Base-by-base conservation (phyloP, 2,888 invertebrate genomes). In the Drosophila paramelanica region DNA sequence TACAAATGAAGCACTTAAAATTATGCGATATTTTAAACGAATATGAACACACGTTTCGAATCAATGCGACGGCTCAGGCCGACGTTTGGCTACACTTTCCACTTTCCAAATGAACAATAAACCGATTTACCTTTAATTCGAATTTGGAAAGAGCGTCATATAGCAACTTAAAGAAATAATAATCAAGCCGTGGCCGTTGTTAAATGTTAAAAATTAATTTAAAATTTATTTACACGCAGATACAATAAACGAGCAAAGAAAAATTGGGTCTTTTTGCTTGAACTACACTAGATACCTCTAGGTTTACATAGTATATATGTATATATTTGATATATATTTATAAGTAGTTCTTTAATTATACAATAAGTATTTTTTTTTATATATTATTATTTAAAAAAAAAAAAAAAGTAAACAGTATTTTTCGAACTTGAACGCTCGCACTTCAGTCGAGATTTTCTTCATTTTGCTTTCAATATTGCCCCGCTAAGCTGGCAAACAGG, bases 351-450 rank as follows among this genome's bases (percentile, higher is more conserved):
- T 80, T 68, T 77, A 81, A 74, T 83, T 52, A 80, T 55, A 81
- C 72, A 79, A 66, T 78, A 81, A 67, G 66, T 81, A 58, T 67
- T 72, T 53, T 58, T 45, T 41, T 41, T 38, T 43, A 17, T 17
- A 23, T 23, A 4, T 23, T 36, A 25, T 36, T 45, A 55, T 17
- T 17, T 1, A 17, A 17, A 17, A 17, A 17, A 17, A 17, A 17
- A 77, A 73, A 73, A 84, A 84, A 83, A 71, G 66, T 81, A 81
- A 80, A 87, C 83, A 83, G 87, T 84, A 84, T 85, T 78, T 84
- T 81, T 89, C 83, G 89, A 84, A 84, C 83, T 87, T 84, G 88
- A 82, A 82, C 82, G 82, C 88, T 82, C 88, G 82, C 82, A 67
- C 85, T 81, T 82, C 83, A 84, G 83, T 84, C 83, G 83, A 84